phyloP scores from a whole-genome alignment of 2,888 invertebrate species.

The Drosophila merina region DNA sequence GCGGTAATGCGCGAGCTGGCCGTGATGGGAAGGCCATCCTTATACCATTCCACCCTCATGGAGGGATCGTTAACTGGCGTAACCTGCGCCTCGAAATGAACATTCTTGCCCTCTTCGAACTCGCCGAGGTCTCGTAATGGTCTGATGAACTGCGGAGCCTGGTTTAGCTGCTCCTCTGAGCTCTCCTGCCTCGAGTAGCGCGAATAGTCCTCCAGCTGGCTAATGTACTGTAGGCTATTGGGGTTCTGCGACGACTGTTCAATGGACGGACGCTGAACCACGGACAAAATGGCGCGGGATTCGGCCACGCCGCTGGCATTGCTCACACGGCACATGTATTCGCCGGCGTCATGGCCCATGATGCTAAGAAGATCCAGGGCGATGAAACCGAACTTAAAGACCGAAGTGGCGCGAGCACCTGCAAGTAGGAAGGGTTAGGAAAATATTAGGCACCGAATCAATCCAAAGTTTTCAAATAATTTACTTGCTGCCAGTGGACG shows the following conservation, averaged over 20 bases:
- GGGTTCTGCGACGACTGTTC: slow-evolving; percentile 96
- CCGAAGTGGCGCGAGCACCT: slow-evolving; percentile 97
- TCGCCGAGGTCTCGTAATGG: slow-evolving; percentile 94
- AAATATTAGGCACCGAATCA: background rate
- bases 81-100: slow-evolving; percentile 96
- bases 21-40: slow-evolving; percentile 96
- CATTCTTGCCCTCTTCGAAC: slow-evolving; percentile 94
- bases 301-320: slow-evolving; percentile 94
- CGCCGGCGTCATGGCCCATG: slow-evolving; percentile 93
- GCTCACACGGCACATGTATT: slow-evolving; percentile 94
- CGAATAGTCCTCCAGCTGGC: slow-evolving; percentile 95
- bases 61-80: slow-evolving; percentile 96
- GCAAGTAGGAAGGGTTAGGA: background rate
- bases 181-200: slow-evolving; percentile 94
- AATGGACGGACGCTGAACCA: slow-evolving; percentile 92
- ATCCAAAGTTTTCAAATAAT: slow-evolving; percentile 72
- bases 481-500: slow-evolving; percentile 95
- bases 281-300: slow-evolving; percentile 92
- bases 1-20: slow-evolving; percentile 98
- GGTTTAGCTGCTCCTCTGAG: slow-evolving; percentile 91
- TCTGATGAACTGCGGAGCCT: slow-evolving; percentile 94
- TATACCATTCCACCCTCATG: slow-evolving; percentile 98
- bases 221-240: slow-evolving; percentile 94
- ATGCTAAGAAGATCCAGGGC: slow-evolving; percentile 95
- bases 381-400: slow-evolving; percentile 99